Base-by-base conservation (phyloP, 2,888 invertebrate genomes). In the Polyommatus icarus region DNA sequence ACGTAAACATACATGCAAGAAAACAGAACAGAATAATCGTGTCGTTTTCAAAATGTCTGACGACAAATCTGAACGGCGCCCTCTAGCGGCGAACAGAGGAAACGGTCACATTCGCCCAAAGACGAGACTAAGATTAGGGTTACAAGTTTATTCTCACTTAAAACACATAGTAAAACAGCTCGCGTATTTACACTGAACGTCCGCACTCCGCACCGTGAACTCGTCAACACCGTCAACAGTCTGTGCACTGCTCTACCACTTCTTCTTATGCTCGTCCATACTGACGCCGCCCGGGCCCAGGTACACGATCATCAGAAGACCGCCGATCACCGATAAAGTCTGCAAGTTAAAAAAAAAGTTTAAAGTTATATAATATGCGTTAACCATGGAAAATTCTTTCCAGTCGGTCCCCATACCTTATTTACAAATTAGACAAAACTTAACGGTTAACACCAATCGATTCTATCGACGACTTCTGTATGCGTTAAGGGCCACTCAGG, bases 201-300 rank as follows among this genome's bases (percentile, higher is more conserved):
- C 57, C 79, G 80, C 81, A 81, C 80, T 20, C 57, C 79, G 80
- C 81, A 81, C 80, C 46, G 46, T 40, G 40, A 40, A 10, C 40
- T 40, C 78, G 73, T 78, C 77, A 81, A 79, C 80, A 77, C 79
- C 78, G 10, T 73, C 36, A 71, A 29, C 24, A 79, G 80, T 80
- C 80, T 78, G 71, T 79, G 73, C 79, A 79, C 81, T 59, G 73
- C 36, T 82, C 92, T 96, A 99, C 99, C 99, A 99, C 90, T 98
- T 97, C 95, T 99, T 99, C 95, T 99, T 99, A 94, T 99, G 99
- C 89, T 99, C 99, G 91, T 99, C 99, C 98, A 99, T 99, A 81
- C 99, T 99, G 67, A 99, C 99, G 78, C 99, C 99, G 79, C 99
- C 99, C 61, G 99, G 99, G 57, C 99, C 99, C 81, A 99, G 95